A percentile compares a stretch with the other conserved stretches of the same genome.
Conservation (phyloP, 1,140 invertebrate species). For the Atopsyche davidsoni region DNA sequence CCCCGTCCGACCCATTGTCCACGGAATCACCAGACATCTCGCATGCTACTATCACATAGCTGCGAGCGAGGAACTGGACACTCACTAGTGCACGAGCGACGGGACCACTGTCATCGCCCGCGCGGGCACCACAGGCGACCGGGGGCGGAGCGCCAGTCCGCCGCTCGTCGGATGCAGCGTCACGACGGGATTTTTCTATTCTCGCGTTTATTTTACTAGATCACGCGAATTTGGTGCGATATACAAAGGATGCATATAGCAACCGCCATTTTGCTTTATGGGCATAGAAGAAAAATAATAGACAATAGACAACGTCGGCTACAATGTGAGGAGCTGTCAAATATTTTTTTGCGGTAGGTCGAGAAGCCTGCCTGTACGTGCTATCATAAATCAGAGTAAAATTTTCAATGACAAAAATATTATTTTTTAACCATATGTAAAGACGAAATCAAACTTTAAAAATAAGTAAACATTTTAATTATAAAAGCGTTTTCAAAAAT, state of each 20-base stretch:
- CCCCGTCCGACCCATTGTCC: not conserved
- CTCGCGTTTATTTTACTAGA: not conserved
- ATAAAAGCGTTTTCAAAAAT: no score
- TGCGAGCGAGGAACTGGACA: not conserved
- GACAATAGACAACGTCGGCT: conserved; percentile 36
- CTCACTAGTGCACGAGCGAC: not conserved
- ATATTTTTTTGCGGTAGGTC: no score
- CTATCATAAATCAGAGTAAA: no score
- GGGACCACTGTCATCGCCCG: not conserved
- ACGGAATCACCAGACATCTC: conserved; percentile 11
- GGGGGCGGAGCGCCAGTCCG: not conserved
- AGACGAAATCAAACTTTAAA: no score
- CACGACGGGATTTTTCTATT: not conserved
- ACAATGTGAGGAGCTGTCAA: conserved; percentile 44
- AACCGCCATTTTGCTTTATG: conserved; percentile 13
- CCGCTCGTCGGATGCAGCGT: not conserved
- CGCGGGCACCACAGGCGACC: not conserved
- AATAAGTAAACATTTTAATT: no score
- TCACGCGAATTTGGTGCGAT: conserved; percentile 1
- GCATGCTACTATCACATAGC: conserved; percentile 10
- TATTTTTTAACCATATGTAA: no score
- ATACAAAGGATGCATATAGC: conserved; percentile 14
- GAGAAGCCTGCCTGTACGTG: no score
- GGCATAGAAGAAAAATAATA: conserved; percentile 6
- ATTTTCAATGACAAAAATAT: no score